Base-by-base conservation (phyloP, 2,113 vertebrate genomes). In the Cyprinodon variegatus region DNA sequence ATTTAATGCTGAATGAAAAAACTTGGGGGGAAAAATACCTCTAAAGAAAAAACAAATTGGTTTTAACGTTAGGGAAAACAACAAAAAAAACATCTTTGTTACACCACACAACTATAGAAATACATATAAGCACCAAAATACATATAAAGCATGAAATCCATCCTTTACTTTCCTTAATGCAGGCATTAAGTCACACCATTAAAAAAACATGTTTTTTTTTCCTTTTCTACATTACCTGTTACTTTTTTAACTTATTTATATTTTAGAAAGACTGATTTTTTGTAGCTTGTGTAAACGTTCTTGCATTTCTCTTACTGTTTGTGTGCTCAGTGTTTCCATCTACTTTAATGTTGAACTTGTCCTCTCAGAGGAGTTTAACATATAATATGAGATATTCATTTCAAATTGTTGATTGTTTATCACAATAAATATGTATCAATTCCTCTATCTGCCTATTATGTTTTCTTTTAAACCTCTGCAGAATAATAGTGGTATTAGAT, bases 171-270 rank as follows among this genome's bases (percentile, higher is more conserved):
- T 95, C 96, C 96, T 97, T 97, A 96, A 96, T 97, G 96, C 97
- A 96, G 96, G 97, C 96, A 95, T 98, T 97, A 97, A 97, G 96
- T 95, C 94, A 88, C 92, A 89, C 91, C 91, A 86, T 65, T 73
- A 88, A 84, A 88, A 60, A 68, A 78, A 61, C 61, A 39, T 73
- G 78, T 82, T 38, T 4, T 73, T 79, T 4, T 71, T 94, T 91
- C 84, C 84, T 86, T 69, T n/a, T 53, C 14, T 68, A 39, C 50
- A 64, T 84, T 84, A 84, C 60, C 77, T 79, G 84, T 91, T 90
- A 87, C 76, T 77, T 87, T 77, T 92, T 96, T 96, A 97, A 97
- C 92, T 97, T 97, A 97, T 97, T 97, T 96, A 95, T 96, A 72
- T 65, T 60, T 86, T 78, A 96, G 90, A 94, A 93, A 88, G 93